These are phyloP conservation scores for Agriopis marginaria DNA, from an alignment of 2,888 invertebrate species.

Conservation along the genomic window DNA sequence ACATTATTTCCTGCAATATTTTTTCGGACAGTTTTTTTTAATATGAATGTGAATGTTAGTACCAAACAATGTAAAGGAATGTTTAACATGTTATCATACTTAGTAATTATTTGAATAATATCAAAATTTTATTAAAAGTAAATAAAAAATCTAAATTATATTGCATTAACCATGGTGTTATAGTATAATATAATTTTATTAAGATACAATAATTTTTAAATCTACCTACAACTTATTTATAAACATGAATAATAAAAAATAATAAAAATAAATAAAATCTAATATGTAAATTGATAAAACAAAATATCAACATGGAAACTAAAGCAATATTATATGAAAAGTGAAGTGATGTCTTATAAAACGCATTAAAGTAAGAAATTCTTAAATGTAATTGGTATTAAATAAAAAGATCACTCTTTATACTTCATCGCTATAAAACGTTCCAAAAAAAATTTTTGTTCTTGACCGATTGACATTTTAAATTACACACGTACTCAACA, in stretches of 20 bases:
- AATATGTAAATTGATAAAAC: background rate
- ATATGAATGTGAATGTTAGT: slow-evolving; percentile 12
- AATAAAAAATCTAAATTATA: slow-evolving; percentile 35
- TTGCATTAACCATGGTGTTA: slow-evolving; percentile 5
- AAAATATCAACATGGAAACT: background rate
- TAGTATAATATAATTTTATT: background rate
- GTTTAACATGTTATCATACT: slow-evolving; percentile 42
- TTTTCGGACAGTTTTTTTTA: slow-evolving; percentile 43
- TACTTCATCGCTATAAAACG: background rate
- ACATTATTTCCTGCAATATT: slow-evolving; percentile 59
- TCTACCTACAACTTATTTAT: slow-evolving; percentile 4
- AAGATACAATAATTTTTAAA: slow-evolving; percentile 2
- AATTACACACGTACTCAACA: slow-evolving; percentile 32
- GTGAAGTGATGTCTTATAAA: background rate
- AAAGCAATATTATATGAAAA: background rate
- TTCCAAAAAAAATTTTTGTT: slow-evolving; percentile 5
- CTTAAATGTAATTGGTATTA: background rate
- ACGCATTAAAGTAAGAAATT: background rate
- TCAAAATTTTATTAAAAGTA: slow-evolving; percentile 40
- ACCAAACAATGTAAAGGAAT: slow-evolving; percentile 50
- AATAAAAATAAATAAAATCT: background rate
- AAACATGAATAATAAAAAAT: background rate
- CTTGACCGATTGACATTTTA: slow-evolving; percentile 13
- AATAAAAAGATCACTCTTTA: background rate
- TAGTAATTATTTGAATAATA: slow-evolving; percentile 40